Evolutionary conservation across 2,888 invertebrate genomes (phyloP).

Genomic region (Lasioglossum villosulum): DNA sequence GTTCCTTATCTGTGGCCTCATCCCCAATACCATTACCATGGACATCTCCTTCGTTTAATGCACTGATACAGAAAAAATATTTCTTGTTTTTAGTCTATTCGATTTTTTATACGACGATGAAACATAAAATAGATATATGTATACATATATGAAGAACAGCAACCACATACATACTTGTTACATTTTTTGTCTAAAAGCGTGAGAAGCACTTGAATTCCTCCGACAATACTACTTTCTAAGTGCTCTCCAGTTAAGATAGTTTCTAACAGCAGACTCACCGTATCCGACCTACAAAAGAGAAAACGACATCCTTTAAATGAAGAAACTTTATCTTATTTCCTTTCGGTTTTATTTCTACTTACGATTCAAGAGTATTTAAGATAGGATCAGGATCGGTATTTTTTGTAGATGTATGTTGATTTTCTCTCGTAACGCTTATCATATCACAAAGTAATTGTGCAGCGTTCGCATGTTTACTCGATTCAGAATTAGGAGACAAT

Average conservation of each 20-base stretch:
- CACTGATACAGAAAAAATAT: constrained; percentile 54
- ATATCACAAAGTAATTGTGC: constrained; percentile 95
- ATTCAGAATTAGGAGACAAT: constrained; percentile 88
- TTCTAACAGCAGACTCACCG: constrained; percentile 89
- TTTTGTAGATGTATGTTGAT: constrained; percentile 86
- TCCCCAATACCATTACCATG: constrained; percentile 80
- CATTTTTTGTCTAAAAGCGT: constrained; percentile 88
- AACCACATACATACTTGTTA: constrained; percentile 73
- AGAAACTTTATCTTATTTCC: not conserved
- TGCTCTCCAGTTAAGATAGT: constrained; percentile 90
- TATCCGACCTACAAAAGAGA: constrained; percentile 86
- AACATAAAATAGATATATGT: not conserved
- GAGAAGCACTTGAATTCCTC: constrained; percentile 92
- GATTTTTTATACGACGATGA: not conserved
- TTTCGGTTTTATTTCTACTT: constrained; percentile 80
- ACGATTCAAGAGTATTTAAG: constrained; percentile 91
- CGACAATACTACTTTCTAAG: constrained; percentile 90
- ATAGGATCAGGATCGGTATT: constrained; percentile 90
- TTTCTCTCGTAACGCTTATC: constrained; percentile 88
- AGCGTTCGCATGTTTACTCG: constrained; percentile 93
- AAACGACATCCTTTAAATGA: not conserved
- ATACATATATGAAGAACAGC: constrained; percentile 14
- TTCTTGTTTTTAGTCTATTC: not conserved
- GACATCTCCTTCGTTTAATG: constrained; percentile 71
- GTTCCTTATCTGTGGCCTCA: constrained; percentile 85